Evolutionary conservation across 2,888 invertebrate species (phyloP).

Genomic region (Caradrina clavipalpis): DNA sequence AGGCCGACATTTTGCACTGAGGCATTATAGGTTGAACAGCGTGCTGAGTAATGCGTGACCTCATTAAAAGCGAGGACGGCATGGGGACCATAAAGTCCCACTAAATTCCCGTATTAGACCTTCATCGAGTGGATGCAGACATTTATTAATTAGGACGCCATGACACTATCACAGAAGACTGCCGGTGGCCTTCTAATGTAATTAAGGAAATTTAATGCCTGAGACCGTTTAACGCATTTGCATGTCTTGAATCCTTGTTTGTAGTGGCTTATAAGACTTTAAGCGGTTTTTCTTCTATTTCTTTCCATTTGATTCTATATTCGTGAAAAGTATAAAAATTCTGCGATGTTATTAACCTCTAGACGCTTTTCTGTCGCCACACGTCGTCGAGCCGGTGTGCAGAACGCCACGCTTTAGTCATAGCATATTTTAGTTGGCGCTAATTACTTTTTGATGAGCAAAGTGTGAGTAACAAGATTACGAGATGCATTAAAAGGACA

Average conservation of each 20-base stretch:
- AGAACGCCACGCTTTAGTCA: conserved; percentile 70
- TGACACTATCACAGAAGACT: conserved; percentile 60
- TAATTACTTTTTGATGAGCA: conserved; percentile 87
- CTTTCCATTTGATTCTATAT: not conserved
- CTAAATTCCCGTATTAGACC: conserved; percentile 73
- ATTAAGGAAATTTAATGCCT: conserved; percentile 51
- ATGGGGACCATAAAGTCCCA: conserved; percentile 72
- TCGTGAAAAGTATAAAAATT: conserved; percentile 16
- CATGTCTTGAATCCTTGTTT: not conserved
- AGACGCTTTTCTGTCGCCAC: conserved; percentile 39
- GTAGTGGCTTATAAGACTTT: too few species aligned
- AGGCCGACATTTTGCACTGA: conserved; percentile 33
- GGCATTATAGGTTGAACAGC: conserved; percentile 29
- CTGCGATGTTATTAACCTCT: conserved; percentile 41
- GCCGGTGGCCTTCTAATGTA: conserved; percentile 53
- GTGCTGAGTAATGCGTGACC: conserved; percentile 65
- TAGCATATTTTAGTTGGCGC: conserved; percentile 76
- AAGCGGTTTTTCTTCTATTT: not conserved
- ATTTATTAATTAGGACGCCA: conserved; percentile 72
- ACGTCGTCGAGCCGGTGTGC: conserved; percentile 49
- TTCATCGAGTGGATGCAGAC: conserved; percentile 60
- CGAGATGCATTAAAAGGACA: conserved; percentile 74
- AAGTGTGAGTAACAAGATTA: conserved; percentile 78
- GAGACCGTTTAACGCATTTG: conserved; percentile 18
- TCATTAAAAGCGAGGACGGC: conserved; percentile 73